phyloP scores from a whole-genome alignment of 1,140 invertebrate species.

The Magallana angulata region DNA sequence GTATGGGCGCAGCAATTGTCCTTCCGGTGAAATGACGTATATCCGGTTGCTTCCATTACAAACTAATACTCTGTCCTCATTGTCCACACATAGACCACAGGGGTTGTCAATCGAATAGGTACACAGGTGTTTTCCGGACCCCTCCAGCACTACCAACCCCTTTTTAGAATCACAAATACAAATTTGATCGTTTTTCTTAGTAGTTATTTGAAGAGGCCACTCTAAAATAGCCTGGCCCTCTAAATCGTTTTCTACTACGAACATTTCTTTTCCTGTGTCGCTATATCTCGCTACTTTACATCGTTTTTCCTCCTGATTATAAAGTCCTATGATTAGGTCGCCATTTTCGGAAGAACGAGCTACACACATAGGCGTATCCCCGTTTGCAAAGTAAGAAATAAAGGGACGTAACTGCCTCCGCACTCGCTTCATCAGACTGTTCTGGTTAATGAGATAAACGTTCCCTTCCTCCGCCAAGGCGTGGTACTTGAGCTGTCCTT shows the following conservation, averaged over 20 bases:
- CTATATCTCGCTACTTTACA: neutral
- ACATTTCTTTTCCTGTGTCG: neutral
- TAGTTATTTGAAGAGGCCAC: neutral
- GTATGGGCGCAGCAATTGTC: neutral
- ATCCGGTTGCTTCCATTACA: neutral
- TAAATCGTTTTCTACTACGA: neutral
- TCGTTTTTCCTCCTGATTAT: neutral
- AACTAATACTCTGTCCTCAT: neutral
- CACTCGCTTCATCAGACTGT: neutral
- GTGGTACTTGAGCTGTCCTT: neutral
- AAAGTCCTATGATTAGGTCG: neutral
- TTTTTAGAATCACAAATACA: constrained; percentile 6
- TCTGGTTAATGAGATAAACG: neutral
- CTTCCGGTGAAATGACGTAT: neutral
- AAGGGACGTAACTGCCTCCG: constrained; percentile 22
- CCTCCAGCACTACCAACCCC: neutral
- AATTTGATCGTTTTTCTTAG: neutral
- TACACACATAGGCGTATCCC: neutral
- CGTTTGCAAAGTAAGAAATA: neutral
- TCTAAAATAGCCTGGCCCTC: neutral
- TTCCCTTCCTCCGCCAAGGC: neutral
- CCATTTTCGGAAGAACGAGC: neutral
- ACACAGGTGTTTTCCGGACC: neutral
- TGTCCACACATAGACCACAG: neutral
- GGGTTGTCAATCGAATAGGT: neutral